Conservation (phyloP, 2,113 vertebrate genomes). For the Dipodomys spectabilis region DNA sequence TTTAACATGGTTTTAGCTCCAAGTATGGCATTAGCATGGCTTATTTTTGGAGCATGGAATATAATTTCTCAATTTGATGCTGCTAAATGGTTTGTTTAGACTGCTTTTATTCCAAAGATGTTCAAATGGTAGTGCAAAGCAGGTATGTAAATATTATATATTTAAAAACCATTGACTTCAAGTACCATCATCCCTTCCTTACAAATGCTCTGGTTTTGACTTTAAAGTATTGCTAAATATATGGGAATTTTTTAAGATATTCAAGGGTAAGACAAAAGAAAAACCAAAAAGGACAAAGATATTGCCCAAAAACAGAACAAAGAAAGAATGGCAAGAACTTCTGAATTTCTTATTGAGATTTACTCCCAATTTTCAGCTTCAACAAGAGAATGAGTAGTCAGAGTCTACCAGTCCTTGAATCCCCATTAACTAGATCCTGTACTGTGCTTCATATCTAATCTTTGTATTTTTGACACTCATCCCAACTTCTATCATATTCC, state of each 20-base stretch:
- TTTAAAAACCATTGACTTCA: conserved; percentile 20
- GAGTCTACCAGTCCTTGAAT: not conserved
- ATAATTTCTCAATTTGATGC: not conserved
- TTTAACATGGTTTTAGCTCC: not conserved
- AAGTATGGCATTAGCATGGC: not conserved
- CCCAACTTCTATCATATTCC: not conserved
- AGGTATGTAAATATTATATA: not conserved
- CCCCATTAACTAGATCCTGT: not conserved
- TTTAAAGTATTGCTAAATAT: conserved; percentile 43
- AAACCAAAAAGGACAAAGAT: not conserved
- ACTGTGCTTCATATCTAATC: conserved; percentile 4
- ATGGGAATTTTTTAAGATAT: conserved; percentile 24
- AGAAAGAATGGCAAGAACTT: not conserved
- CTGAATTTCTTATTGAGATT: conserved; percentile 29
- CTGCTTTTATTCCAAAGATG: not conserved
- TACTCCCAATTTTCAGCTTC: conserved; percentile 3
- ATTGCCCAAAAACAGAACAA: not conserved
- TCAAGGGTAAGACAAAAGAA: conserved; percentile 2
- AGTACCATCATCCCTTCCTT: not conserved
- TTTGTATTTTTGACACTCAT: not conserved
- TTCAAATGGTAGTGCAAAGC: conserved; percentile 7
- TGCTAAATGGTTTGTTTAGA: conserved; percentile 1
- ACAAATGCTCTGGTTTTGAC: not conserved
- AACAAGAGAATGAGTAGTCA: not conserved
- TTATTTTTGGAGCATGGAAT: conserved; percentile 1